Evolutionary conservation across 2,113 vertebrate species (phyloP), one percentile per base, ranked within the genome.

Genomic region (Centropristis striata): DNA sequence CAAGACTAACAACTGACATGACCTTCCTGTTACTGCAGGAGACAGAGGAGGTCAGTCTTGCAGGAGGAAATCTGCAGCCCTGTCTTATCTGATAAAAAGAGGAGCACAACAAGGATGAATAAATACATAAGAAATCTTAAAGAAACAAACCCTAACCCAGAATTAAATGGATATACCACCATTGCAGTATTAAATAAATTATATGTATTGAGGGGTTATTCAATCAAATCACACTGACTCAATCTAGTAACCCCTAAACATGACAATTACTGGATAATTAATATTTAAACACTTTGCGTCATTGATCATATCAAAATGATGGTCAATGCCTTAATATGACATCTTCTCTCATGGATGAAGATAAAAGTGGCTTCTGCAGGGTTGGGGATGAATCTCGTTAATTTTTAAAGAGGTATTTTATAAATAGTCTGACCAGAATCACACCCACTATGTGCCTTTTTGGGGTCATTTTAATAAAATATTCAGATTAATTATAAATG

Each of bases 401-500:
- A 71, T 80, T 60, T 78, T 85, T 78, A 69, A 55, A 67, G 51
- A 54, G 27, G 8, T 2, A 1, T 72, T 82, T 80, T 86, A 68
- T 67, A 83, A 78, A 89, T 67, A 86, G 54, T 39, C 61, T 58
- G 53, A 41, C 73, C 72, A 70, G 53, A 78, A 69, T 49, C 46
- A 72, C 27, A 71, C 41, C 50, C 37, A 36, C 13, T 21, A 2
- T 0, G 13, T 8, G n/a, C 37, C 20, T 41, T 75, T 63, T 41
- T 25, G 18, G 18, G 18, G 18, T 44, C 21, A 72, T 77, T 74
- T 57, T 1, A 14, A 83, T 71, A 12, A 80, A 81, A 49, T 59
- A 75, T 55, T 67, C 41, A 4, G 15, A 80, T 88, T 20, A 84
- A 87, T 75, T 71, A 77, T 78, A 18, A 8, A 87, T 80, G 23